These are phyloP conservation scores for Porites rus DNA, from an alignment of 92 coral and sea anemone genomes.

Conservation along the genomic window DNA sequence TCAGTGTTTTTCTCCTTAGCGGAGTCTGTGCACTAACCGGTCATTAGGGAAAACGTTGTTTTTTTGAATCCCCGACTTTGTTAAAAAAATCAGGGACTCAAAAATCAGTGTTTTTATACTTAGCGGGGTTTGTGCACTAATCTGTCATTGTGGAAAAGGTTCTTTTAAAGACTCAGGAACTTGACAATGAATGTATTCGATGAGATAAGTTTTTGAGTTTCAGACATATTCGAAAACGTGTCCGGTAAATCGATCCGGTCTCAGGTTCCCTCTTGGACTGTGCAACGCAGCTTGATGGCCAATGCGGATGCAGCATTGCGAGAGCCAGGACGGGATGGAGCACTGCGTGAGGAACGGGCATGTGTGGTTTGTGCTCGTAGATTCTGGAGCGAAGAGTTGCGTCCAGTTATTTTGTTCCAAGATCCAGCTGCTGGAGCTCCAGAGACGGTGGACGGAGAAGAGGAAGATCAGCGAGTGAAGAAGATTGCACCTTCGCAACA, in stretches of 20 bases:
- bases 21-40: too few species aligned
- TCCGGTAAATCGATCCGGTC: neutral
- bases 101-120: too few species aligned
- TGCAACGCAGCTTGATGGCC: neutral
- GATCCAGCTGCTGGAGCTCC: neutral
- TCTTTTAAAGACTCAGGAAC: too few species aligned
- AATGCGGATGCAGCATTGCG: neutral
- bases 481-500: neutral
- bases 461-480: neutral
- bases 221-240: neutral
- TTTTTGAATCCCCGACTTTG: too few species aligned
- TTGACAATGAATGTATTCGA: neutral
- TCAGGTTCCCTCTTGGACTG: neutral
- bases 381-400: neutral
- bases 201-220: neutral
- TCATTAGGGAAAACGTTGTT: too few species aligned
- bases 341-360: neutral
- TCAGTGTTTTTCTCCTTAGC: too few species aligned
- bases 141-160: too few species aligned
- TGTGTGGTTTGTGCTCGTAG: constrained; percentile 2
- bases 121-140: too few species aligned
- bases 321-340: constrained; percentile 2
- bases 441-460: neutral
- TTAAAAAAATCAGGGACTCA: too few species aligned
- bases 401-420: neutral